Evolutionary conservation across 2,113 vertebrate genomes (phyloP).

Genomic region (Uria aalge): DNA sequence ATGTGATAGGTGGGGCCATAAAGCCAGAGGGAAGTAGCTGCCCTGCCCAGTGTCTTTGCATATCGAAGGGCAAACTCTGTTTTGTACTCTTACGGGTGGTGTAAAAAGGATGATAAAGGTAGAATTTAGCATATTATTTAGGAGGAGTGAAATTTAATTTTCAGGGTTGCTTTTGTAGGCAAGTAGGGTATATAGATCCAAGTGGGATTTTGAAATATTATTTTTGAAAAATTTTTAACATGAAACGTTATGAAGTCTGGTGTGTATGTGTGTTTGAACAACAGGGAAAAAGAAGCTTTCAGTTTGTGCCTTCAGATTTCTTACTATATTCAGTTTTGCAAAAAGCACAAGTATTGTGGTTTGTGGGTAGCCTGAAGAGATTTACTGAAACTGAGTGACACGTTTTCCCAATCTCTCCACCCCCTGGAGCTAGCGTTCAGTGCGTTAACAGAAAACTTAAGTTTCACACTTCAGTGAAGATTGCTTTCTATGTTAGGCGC

Average conservation of each 20-base stretch:
- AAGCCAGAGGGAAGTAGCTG: background rate
- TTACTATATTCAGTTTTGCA: background rate
- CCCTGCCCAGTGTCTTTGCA: background rate
- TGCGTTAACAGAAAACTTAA: background rate
- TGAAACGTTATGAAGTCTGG: background rate
- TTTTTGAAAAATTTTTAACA: background rate
- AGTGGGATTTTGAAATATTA: background rate
- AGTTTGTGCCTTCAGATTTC: background rate
- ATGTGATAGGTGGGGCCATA: background rate
- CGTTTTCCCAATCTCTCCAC: background rate
- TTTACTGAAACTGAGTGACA: background rate
- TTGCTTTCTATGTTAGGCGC: background rate
- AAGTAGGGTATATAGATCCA: background rate
- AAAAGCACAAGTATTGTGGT: background rate
- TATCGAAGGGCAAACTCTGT: background rate
- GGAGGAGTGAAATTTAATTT: background rate
- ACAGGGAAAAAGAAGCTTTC: background rate
- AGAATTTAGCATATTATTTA: background rate
- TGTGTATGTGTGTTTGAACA: background rate
- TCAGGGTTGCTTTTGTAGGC: background rate
- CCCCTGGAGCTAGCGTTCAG: background rate
- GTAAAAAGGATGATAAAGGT: background rate
- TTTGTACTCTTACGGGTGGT: background rate
- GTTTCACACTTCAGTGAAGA: background rate
- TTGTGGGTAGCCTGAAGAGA: conserved; percentile 24